Percentiles rank a stretch among this genome's conserved stretches.
These are phyloP conservation scores for Anthoscopus minutus DNA, from an alignment of 2,113 vertebrate genomes.

Conservation along the genomic window DNA sequence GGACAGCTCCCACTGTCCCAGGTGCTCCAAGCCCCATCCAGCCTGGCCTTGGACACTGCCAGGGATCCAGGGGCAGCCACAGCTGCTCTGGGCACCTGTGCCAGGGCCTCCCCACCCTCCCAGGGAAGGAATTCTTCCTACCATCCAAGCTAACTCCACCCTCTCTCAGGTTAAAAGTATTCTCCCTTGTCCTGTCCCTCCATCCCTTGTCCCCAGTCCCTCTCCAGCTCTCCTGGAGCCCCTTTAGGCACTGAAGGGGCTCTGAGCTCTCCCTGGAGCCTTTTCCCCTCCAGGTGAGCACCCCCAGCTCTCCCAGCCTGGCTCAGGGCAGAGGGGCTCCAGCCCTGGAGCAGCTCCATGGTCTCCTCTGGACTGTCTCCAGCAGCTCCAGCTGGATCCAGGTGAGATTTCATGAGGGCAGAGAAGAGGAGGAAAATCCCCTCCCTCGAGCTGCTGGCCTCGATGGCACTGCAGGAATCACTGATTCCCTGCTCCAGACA, in stretches of 20 bases:
- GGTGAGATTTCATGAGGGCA: not conserved
- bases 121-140: not conserved
- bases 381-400: not conserved
- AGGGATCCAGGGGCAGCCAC: not conserved
- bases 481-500: not conserved
- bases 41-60: fast-evolving
- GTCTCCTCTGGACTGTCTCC: fast-evolving
- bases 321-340: not conserved
- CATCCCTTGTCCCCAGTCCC: not conserved
- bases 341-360: fast-evolving
- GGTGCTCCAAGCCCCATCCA: not conserved
- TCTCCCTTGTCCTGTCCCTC: not conserved
- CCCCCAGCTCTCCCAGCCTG: not conserved
- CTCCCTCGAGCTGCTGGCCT: not conserved
- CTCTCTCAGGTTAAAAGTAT: not conserved
- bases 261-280: not conserved
- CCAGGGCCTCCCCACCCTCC: fast-evolving
- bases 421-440: not conserved
- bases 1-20: not conserved
- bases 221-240: not conserved
- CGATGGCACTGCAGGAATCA: not conserved
- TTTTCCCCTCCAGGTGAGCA: not conserved
- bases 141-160: no score
- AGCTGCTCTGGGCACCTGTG: not conserved
- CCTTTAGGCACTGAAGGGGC: not conserved